Evolutionary conservation across 2,888 invertebrate species (phyloP), one percentile per base, ranked within the genome.

Genomic region (Seira sanloemensis): DNA sequence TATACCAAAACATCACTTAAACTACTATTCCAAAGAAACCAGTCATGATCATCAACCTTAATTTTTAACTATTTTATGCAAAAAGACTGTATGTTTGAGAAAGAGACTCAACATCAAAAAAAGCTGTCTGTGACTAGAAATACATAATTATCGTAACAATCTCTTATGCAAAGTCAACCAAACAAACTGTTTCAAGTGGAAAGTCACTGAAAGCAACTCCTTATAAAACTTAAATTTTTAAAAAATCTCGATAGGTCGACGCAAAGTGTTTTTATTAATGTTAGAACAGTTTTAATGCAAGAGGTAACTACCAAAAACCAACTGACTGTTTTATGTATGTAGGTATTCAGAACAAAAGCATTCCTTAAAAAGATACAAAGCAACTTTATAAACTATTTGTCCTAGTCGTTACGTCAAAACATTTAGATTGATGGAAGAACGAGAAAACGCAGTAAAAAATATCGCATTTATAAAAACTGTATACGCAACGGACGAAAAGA

Each of bases 261-360:
- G 37, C 37, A 37, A 37, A 37, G 21, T 5, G 21, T 21, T 62
- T 62, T 62, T 62, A 62, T 21, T 62, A 37, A n/a, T 37, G 4
- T 62, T 62, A 62, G 62, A 62, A 62, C 62, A 23, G 50, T 7
- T n/a, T n/a, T 62, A 62, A 75, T 78, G 69, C 74, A 75, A 84
- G 25, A 37, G 62, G 62, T 62, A 65, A 71, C n/a, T n/a, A 76
- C 24, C 24, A 76, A 67, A 37, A 73, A 84, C 79, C 79, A 84
- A 84, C 84, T 77, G 84, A 84, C 79, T 79, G 77, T 84, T 84
- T 62, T 84, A 73, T 73, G n/a, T n/a, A n/a, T n/a, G 66, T 80
- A 80, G 84, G 84, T 84, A 84, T 84, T 84, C 72, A 80, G 67
- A 84, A 84, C 84, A 84, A 80, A 84, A 67, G 84, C 84, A 84